Percentiles rank a stretch among this genome's conserved stretches.
These are phyloP conservation scores for Myrmophylax atrothorax DNA, from an alignment of 2,113 vertebrate genomes.

Conservation along the genomic window DNA sequence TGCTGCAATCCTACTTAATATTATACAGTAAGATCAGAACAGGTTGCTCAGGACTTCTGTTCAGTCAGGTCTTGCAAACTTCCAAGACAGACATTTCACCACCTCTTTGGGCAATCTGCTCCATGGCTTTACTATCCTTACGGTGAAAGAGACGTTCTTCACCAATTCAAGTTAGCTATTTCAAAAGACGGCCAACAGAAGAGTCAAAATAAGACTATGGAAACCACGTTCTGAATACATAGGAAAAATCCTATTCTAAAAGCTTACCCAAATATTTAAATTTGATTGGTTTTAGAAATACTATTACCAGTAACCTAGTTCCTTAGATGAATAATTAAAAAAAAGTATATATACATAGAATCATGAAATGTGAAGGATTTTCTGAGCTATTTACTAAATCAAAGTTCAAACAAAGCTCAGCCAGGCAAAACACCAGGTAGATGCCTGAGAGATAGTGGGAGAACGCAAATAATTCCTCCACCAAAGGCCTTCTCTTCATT, in stretches of 20 bases:
- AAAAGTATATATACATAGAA: neutral
- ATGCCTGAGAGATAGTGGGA: neutral
- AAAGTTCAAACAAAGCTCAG: neutral
- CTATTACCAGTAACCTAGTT: neutral
- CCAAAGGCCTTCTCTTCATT: neutral
- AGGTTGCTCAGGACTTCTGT: neutral
- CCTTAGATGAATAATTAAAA: neutral
- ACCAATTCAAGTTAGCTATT: neutral
- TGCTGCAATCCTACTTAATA: neutral
- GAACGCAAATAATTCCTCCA: neutral
- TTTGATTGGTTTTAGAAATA: neutral
- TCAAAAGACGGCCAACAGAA: neutral
- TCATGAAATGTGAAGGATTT: neutral
- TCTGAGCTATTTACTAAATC: neutral
- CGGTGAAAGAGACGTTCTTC: neutral
- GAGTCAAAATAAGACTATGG: neutral
- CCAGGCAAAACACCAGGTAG: neutral
- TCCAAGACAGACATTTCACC: neutral
- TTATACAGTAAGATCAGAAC: neutral
- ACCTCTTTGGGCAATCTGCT: neutral
- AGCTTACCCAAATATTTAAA: neutral
- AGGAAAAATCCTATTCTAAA: neutral
- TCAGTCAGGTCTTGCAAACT: neutral
- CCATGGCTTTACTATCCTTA: neutral
- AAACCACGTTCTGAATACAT: neutral